Evolutionary conservation across 2,113 vertebrate species (phyloP).

Genomic region (Crotophaga sulcirostris): DNA sequence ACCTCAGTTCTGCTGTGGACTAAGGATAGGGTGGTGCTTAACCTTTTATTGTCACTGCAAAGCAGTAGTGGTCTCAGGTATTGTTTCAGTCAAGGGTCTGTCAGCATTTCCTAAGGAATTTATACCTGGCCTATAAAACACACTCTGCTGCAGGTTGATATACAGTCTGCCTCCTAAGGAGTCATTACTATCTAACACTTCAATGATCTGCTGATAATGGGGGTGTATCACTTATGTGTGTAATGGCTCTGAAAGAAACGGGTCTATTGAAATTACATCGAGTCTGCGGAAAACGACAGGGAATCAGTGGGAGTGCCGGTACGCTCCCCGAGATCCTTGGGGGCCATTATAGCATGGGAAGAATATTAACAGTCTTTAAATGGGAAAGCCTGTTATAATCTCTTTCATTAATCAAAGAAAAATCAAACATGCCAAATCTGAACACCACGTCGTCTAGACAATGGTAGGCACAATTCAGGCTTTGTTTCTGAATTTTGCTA

Average conservation of each 20-base stretch:
- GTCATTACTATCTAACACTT: constrained; percentile 56
- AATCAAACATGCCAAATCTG: background rate
- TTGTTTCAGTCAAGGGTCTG: background rate
- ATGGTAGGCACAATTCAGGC: background rate
- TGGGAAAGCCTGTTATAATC: constrained; percentile 22
- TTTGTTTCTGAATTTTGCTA: background rate
- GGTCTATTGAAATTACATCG: constrained; percentile 33
- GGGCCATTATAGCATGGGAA: background rate
- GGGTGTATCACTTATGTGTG: constrained; percentile 20
- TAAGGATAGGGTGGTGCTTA: background rate
- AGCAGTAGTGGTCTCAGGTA: background rate
- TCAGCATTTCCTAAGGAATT: background rate
- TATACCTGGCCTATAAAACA: constrained; percentile 17
- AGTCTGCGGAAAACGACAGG: background rate
- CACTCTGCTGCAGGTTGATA: background rate
- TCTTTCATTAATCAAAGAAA: background rate
- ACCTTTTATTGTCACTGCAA: background rate
- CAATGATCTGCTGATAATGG: constrained; percentile 49
- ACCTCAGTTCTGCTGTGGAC: background rate
- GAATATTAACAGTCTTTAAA: constrained; percentile 50
- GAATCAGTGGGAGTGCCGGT: constrained; percentile 43
- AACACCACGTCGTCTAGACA: background rate
- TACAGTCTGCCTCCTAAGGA: constrained; percentile 4
- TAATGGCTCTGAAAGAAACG: constrained; percentile 60
- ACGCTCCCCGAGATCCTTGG: constrained; percentile 10